Percentiles rank a stretch among this genome's conserved stretches.
These are phyloP conservation scores for Discoglossus pictus DNA, from an alignment of 2,797 vertebrate genomes.

Conservation along the genomic window DNA sequence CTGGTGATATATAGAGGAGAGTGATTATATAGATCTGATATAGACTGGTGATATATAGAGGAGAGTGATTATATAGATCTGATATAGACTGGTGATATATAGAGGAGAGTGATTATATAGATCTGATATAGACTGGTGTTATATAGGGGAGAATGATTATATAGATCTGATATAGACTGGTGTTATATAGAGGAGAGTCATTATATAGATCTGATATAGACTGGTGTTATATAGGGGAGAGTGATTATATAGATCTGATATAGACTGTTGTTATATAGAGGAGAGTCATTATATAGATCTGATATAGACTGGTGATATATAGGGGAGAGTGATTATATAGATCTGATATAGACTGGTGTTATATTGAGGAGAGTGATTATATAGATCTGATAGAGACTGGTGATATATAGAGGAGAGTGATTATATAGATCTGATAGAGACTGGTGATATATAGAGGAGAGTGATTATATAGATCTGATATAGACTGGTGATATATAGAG, in stretches of 20 bases:
- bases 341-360: no score
- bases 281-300: background rate
- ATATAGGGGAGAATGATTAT: no score
- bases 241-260: background rate
- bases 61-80: background rate
- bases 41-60: background rate
- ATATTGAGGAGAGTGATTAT: background rate
- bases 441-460: no score
- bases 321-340: background rate
- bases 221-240: background rate
- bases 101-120: no score
- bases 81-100: constrained; percentile 5
- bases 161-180: no score
- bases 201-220: background rate
- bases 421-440: background rate
- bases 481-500: background rate
- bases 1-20: background rate
- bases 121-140: background rate
- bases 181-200: background rate
- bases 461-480: background rate
- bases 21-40: background rate
- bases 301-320: background rate
- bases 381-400: background rate
- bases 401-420: no score
- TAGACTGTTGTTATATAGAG: background rate